Base-by-base conservation (phyloP, 2,113 vertebrate genomes). In the Eleginops maclovinus region DNA sequence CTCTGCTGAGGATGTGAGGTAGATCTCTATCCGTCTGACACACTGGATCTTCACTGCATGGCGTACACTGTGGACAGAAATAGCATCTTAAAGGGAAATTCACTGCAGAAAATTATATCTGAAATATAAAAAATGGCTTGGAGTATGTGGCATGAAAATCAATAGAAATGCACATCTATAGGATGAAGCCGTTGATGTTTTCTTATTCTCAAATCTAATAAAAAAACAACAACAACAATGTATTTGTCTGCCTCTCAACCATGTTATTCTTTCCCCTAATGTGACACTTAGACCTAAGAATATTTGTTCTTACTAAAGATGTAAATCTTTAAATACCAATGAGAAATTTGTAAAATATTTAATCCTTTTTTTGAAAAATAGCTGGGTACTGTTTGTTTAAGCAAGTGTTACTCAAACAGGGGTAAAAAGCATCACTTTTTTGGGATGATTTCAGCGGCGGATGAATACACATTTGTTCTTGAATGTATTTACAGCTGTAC, bases 1-100 rank as follows among this genome's bases (percentile, higher is more conserved):
- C 77, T 86, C 64, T 61, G 19, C 24, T 51, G 36, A 60, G 49
- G 41, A 66, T 75, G 47, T 58, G 4, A 46, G 16, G 17, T 21
- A 73, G 47, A 82, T 79, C 62, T 88, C 67, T 78, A 66, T 88
- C 66, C 75, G 71, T 49, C 46, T 68, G 81, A 69, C 36, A 53
- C 67, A 12, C 41, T 6, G 9, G 8, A 46, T 21, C 24, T 11
- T 36, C 61, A 12, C 41, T 11, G 9, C 4, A 50, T 24, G 26
- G 10, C 47, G 60, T 55, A 28, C 31, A 36, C 46, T 41, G 54
- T 16, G 24, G 8, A n/a, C 19, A 55, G 22, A 53, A 63, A 47
- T 31, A 70, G 40, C 17, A 74, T 64, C 8, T 2, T 50, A 9
- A 77, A 59, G 28, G 16, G 47, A 46, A 28, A 44, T 41, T 26